Base-by-base conservation (phyloP, 2,888 invertebrate genomes). In the Bellardia pandia region DNA sequence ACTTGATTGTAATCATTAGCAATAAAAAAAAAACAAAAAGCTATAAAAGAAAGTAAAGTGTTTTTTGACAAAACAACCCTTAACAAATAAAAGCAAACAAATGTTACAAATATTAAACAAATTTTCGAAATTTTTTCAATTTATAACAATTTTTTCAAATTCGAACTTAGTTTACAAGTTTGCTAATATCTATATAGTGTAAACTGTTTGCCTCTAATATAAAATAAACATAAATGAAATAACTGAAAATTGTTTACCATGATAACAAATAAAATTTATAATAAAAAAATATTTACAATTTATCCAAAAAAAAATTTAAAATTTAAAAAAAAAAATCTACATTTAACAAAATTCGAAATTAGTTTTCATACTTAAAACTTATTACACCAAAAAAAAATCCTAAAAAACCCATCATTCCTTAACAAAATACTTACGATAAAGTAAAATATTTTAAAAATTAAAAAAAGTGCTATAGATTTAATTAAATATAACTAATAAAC, bases 1-100 rank as follows among this genome's bases (percentile, higher is more conserved):
- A 60, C 40, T 56, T 68, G 42, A 75, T 75, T 75, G 40, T 60
- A 75, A 68, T 58, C 66, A 68, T 56, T 64, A 71, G 58, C 33
- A 45, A 48, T 60, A 40, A 23, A 60, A 37, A 48, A 14, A 14
- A 16, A 64, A 33, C 7, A 75, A 68, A 37, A 75, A 74, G 5
- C 1, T 56, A 58, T 37, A 48, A 14, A 56, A 2, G 1, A 53
- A 62, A 30, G 4, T 33, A 45, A 62, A 40, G 45, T 3, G 9
- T 45, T 45, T 45, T 8, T 13, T 2, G 4, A 51, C 3, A 51
- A n/a, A 51, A 16, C 33, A 30, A 11, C 72, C 56, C 42, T 42
- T 56, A 42, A 64, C 45, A 45, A 13, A 45, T 45, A 13, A 45
- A 45, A 13, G 11, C 9, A 9, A 45, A 2, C 3, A 56, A 40